Evolutionary conservation across 2,888 invertebrate genomes (phyloP).

Genomic region (Heliconius cydno): DNA sequence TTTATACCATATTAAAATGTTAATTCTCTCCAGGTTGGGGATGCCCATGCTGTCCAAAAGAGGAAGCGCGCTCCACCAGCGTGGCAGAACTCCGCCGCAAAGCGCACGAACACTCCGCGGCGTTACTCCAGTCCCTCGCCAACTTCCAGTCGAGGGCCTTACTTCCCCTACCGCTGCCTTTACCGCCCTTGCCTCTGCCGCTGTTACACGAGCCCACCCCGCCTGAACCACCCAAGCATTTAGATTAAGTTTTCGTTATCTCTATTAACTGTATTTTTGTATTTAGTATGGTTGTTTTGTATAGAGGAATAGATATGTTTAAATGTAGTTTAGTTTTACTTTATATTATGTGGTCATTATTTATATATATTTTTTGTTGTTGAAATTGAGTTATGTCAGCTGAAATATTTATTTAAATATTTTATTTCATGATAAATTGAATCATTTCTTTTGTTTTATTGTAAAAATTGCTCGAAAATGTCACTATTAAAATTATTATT

Average conservation of each 20-base stretch:
- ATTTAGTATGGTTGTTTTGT: not conserved
- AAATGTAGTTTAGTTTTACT: not conserved
- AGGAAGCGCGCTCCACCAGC: conserved; percentile 91
- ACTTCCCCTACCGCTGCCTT: conserved; percentile 69
- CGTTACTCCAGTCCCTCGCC: conserved; percentile 89
- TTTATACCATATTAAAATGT: not conserved
- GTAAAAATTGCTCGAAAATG: not conserved
- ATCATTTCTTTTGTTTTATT: not conserved
- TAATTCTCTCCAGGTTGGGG: conserved; percentile 84
- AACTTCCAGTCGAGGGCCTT: conserved; percentile 85
- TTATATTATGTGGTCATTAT: not conserved
- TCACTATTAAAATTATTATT: not conserved
- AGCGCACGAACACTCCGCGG: conserved; percentile 97
- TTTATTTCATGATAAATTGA: too few relatives aligned
- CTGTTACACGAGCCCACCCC: conserved; percentile 59
- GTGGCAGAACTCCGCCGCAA: conserved; percentile 96
- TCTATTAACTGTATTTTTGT: not conserved
- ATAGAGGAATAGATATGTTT: not conserved
- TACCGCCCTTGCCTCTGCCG: conserved; percentile 68
- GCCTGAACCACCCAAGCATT: conserved; percentile 65
- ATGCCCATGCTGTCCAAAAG: conserved; percentile 90
- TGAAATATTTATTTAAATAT: too few relatives aligned
- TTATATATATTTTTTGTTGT: not conserved
- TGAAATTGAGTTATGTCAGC: not conserved
- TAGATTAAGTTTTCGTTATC: conserved; percentile 56